Conservation (phyloP, 92 coral and sea anemone genomes). For the Parazoanthus darwini region DNA sequence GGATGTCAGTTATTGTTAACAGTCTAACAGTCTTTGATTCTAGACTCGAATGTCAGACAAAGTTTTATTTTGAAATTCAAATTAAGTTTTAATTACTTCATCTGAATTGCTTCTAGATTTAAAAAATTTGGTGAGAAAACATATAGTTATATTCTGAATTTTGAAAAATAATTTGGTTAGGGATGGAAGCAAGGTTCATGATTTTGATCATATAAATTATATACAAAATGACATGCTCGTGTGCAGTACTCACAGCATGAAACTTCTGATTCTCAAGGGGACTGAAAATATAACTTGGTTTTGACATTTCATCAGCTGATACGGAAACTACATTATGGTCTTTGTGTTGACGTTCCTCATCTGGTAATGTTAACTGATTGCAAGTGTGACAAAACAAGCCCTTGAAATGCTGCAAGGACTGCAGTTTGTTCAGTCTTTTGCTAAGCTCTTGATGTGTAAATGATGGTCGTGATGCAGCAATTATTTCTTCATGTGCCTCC, state of each 20-base stretch:
- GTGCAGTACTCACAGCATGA: conserved; percentile 75
- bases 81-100: no score
- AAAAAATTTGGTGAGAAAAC: no score
- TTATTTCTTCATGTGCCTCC: conserved; percentile 75
- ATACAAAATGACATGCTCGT: neutral
- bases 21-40: no score
- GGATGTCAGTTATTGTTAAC: no score
- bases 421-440: conserved; percentile 48
- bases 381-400: conserved; percentile 88
- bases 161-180: no score
- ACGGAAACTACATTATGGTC: conserved; percentile 55
- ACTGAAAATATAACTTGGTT: conserved; percentile 79
- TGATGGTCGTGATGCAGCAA: conserved; percentile 61
- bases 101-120: no score
- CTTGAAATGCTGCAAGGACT: conserved; percentile 32
- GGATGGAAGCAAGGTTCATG: no score
- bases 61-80: no score
- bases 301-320: conserved; percentile 51
- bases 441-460: conserved; percentile 36
- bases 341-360: conserved; percentile 52
- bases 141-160: no score
- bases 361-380: conserved; percentile 53
- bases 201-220: no score
- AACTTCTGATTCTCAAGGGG: conserved; percentile 89
- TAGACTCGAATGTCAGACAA: no score